These are phyloP conservation scores for Halcyon leucocephala DNA, from an alignment of 2,797 vertebrate species.

Conservation along the genomic window DNA sequence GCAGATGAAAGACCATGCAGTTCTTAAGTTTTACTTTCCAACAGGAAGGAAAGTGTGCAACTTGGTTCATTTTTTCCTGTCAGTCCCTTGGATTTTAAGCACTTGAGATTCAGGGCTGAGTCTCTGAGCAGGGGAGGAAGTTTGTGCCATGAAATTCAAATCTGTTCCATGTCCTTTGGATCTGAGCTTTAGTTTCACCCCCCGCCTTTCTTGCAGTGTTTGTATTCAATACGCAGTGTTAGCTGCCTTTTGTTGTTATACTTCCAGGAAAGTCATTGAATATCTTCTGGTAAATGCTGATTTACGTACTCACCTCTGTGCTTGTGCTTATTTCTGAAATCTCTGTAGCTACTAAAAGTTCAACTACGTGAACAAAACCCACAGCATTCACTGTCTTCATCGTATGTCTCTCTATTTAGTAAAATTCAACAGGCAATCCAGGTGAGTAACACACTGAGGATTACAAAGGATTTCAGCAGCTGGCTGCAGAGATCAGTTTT, in stretches of 20 bases:
- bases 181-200: neutral
- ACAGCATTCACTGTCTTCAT: neutral
- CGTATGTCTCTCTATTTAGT: neutral
- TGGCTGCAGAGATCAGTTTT: neutral
- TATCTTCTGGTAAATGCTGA: constrained; percentile 17
- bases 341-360: constrained; percentile 14
- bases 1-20: neutral
- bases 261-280: neutral
- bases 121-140: neutral
- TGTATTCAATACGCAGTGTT: neutral
- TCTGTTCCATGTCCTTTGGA: neutral
- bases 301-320: neutral
- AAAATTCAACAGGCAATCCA: neutral
- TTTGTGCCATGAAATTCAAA: neutral
- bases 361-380: neutral
- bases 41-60: neutral
- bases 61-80: neutral
- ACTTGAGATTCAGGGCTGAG: neutral
- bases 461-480: neutral
- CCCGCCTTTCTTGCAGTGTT: neutral
- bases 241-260: neutral
- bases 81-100: neutral
- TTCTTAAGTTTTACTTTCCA: neutral
- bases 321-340: constrained; percentile 24
- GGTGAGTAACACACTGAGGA: neutral